phyloP scores from a whole-genome alignment of 1,140 invertebrate species.

The Listronotus oregonensis region DNA sequence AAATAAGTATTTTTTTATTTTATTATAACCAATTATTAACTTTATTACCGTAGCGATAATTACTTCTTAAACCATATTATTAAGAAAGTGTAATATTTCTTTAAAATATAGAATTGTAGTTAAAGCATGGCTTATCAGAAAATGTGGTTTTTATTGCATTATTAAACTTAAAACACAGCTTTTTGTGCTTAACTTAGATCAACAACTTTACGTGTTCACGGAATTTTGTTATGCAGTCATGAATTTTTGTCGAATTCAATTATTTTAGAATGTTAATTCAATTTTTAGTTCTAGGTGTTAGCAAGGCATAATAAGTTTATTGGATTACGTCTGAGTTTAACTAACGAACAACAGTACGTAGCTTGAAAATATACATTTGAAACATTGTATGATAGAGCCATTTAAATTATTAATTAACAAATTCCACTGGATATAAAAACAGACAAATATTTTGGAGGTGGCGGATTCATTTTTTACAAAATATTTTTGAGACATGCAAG shows the following conservation, averaged over 20 bases:
- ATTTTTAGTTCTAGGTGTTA: constrained; percentile 27
- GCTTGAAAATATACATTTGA: constrained; percentile 2
- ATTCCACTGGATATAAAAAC: too few relatives aligned
- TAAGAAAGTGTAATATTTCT: constrained; percentile 6
- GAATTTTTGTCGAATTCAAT: neutral
- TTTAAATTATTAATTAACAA: neutral
- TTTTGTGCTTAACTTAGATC: constrained; percentile 38
- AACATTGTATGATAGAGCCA: neutral
- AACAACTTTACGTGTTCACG: constrained; percentile 18
- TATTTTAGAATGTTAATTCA: constrained; percentile 7
- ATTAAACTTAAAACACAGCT: constrained; percentile 33
- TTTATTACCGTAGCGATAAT: too few relatives aligned
- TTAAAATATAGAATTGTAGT: constrained; percentile 26
- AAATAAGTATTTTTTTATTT: too few relatives aligned
- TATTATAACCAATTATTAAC: too few relatives aligned
- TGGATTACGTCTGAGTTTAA: constrained; percentile 2
- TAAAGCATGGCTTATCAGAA: constrained; percentile 34
- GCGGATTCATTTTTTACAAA: too few relatives aligned
- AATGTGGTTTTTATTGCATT: constrained; percentile 35
- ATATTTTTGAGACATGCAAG: too few relatives aligned
- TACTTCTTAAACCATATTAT: neutral
- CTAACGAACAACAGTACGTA: constrained; percentile 22
- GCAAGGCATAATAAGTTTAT: constrained; percentile 13
- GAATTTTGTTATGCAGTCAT: constrained; percentile 18
- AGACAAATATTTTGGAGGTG: too few relatives aligned